Conservation (phyloP, 92 coral and sea anemone genomes). For the Montipora capitata region DNA sequence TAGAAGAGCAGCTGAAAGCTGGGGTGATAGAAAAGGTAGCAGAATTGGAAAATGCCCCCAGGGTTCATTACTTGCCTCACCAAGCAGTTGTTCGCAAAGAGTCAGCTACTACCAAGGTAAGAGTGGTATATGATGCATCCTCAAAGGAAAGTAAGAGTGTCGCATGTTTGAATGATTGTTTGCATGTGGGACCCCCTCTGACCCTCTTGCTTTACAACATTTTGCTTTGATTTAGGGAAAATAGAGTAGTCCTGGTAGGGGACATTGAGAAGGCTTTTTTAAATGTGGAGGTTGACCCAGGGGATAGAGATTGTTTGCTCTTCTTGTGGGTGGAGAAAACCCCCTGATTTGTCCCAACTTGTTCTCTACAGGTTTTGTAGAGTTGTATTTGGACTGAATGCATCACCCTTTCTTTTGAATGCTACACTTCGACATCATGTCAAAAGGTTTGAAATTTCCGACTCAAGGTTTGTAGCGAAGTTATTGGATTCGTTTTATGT, state of each 20-base stretch:
- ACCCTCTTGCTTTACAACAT: constrained; percentile 61
- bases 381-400: constrained; percentile 19
- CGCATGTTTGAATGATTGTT: constrained; percentile 63
- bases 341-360: background rate
- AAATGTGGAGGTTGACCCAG: constrained; percentile 43
- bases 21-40: constrained; percentile 46
- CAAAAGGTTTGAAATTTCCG: no score
- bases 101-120: background rate
- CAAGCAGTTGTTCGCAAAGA: no score
- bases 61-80: background rate
- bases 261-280: background rate
- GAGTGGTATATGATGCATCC: constrained; percentile 31
- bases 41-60: constrained; percentile 32
- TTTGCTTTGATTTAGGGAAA: constrained; percentile 42
- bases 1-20: constrained; percentile 23
- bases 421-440: constrained; percentile 51
- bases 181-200: constrained; percentile 68
- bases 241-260: constrained; percentile 35
- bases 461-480: no score
- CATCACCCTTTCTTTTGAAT: constrained; percentile 42
- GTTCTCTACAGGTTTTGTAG: background rate
- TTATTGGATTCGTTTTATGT: no score
- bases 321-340: constrained; percentile 55
- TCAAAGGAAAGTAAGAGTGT: constrained; percentile 16
- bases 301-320: constrained; percentile 53